Evolutionary conservation across 1,140 invertebrate genomes (phyloP), one percentile per base, ranked within the genome.

Genomic region (Plectrocnemia conspersa): DNA sequence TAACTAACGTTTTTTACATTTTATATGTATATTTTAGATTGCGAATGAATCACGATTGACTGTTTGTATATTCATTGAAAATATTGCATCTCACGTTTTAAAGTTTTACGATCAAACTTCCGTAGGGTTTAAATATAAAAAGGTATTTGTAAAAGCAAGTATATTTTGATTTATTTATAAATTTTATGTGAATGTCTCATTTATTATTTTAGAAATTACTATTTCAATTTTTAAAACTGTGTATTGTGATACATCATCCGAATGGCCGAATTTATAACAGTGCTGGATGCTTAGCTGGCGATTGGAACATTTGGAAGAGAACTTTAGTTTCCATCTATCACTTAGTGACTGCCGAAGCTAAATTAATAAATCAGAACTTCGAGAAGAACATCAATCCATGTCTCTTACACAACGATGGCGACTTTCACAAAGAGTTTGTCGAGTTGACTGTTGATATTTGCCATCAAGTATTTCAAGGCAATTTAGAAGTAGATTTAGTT

Each of bases 51-150:
- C 49, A 18, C 38, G 54, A 21, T 29, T 49, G 10, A 36, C 50
- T 9, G 5, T 56, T 25, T 53, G 54, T 25, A 29, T 16, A 36
- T 60, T 60, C 38, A 60, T 50, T 16, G 58, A 60, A 54, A 32
- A n/a, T 15, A 48, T 53, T 29, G 19, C 56, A 11, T 50, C 54
- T 21, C 45, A 48, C 23, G 29, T 35, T 18, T 49, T 60, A 15
- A 56, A 60, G 36, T 59, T 52, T 33, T 60, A 60, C 44, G 54
- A 54, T 19, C 58, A 56, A 32, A 54, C 54, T 13, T 44, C 49
- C 10, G 49, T 48, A 21, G 22, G 47, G 25, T 45, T 49, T 13
- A 53, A 55, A 35, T 21, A 54, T 36, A 60, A 56, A 50, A 60
- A 60, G 50, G 58, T 56, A 15, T 25, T 10, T 33, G 9, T 9